Percentiles rank a stretch among this genome's conserved stretches.
Evolutionary conservation across 2,113 vertebrate species (phyloP).

Genomic region (Nyctibius bracteatus): DNA sequence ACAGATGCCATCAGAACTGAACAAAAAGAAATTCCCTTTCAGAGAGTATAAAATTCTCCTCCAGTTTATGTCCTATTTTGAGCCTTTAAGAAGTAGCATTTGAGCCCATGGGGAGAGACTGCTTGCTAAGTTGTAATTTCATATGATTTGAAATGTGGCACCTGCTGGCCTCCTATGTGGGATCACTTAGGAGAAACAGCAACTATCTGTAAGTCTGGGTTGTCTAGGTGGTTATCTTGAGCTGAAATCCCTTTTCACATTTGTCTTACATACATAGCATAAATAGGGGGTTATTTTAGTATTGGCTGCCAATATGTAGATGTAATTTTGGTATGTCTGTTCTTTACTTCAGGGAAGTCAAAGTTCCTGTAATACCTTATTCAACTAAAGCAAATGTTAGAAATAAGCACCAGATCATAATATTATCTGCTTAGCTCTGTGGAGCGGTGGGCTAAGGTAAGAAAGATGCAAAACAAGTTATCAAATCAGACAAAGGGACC

Average conservation of each 20-base stretch:
- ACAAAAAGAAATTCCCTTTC: constrained; percentile 34
- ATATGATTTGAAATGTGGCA: constrained; percentile 75
- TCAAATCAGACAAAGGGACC: constrained; percentile 38
- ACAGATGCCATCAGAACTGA: not conserved
- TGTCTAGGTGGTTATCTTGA: constrained; percentile 45
- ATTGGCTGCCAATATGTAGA: constrained; percentile 8
- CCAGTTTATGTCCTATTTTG: constrained; percentile 26
- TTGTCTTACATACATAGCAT: not conserved
- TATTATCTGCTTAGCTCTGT: not conserved
- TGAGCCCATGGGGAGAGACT: constrained; percentile 62
- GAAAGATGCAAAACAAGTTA: constrained; percentile 47
- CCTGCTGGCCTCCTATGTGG: constrained; percentile 55
- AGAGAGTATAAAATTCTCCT: constrained; percentile 14
- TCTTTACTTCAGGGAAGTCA: not conserved
- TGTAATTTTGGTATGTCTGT: not conserved
- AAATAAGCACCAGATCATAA: not conserved
- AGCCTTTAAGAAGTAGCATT: constrained; percentile 67
- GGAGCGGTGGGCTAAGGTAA: not conserved
- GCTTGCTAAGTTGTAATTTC: constrained; percentile 77
- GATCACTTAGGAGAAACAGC: constrained; percentile 59
- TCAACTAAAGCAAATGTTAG: not conserved
- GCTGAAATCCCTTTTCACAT: constrained; percentile 38
- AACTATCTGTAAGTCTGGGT: constrained; percentile 39
- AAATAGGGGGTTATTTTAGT: constrained; percentile 5
- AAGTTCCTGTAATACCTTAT: not conserved